Base-by-base conservation (phyloP, 2,113 vertebrate species). In the Oryzias woworae region DNA sequence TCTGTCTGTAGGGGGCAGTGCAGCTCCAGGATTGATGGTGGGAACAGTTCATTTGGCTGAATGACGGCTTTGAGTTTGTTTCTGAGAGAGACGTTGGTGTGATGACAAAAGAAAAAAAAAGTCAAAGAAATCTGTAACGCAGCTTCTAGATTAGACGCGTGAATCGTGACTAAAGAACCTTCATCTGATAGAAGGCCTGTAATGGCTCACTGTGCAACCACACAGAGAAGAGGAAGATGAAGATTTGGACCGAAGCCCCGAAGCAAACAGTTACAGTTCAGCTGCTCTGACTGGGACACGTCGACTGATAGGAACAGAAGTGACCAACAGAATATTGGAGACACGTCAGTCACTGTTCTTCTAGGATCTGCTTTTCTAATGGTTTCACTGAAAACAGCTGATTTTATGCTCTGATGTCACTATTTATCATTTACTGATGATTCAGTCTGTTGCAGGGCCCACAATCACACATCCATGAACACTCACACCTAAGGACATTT, bases 1-100 rank as follows among this genome's bases (percentile, higher is more conserved):
- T 0, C 1, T 3, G 44, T 78, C 87, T 66, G 71, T 63, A 87
- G 87, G 63, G 75, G 85, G 83, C 87, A 87, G 2, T 78, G 73
- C 62, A 67, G 76, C 62, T 31, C 65, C 65, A 81, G 65, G 58
- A 74, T 43, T 41, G 50, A 17, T 2, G 2, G 5, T 14, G 13
- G 5, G 16, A 4, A 5, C 22, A 4, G 26, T 55, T 55, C 12
- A 22, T 42, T 28, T 36, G 64, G 17, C 57, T 69, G 46, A 76
- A 62, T 68, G 57, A 28, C 45, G n/a, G 74, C 56, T 59, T 72
- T 62, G 36, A 49, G 23, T 41, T 31, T 69, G 64, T 46, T 69
- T 66, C 53, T 31, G 50, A 51, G 36, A 23, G 31, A 69, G 42
- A 75, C 53, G 53, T 5, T 8, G 55, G 54, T 51, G 64, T 54